A percentile compares a stretch with the other conserved stretches of the same genome.
These are phyloP conservation scores for Oxystoma pomonae DNA, from an alignment of 2,888 invertebrate species.

Conservation along the genomic window DNA sequence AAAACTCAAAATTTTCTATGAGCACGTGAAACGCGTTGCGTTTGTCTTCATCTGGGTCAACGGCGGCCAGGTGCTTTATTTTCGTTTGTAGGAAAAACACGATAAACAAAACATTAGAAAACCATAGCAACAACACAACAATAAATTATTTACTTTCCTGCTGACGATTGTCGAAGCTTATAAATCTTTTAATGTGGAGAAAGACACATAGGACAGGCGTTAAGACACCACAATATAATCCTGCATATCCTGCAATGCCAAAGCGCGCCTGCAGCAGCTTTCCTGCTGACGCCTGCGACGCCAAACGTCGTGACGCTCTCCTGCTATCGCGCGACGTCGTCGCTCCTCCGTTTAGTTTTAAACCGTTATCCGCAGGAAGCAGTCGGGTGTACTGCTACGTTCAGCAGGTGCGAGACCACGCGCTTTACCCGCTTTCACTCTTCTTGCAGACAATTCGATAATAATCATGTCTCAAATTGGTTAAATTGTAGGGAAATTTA, in stretches of 20 bases:
- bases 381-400: background rate
- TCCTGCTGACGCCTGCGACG: background rate
- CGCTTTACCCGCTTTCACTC: background rate
- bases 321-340: background rate
- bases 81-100: too few species aligned
- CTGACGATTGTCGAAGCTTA: too few species aligned
- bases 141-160: too few species aligned
- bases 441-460: background rate
- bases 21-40: too few species aligned
- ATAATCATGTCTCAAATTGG: background rate
- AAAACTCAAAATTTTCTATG: too few species aligned
- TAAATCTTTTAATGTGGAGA: background rate
- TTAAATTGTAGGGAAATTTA: background rate
- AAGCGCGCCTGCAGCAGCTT: background rate
- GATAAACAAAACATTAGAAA: too few species aligned
- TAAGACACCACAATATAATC: background rate
- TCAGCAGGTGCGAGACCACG: background rate
- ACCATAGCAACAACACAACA: too few species aligned
- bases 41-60: too few species aligned
- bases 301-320: background rate
- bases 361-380: slow-evolving; percentile 1
- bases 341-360: background rate
- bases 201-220: background rate
- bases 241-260: background rate
- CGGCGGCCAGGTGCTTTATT: too few species aligned